These are phyloP conservation scores for Mormyrops boulengeri DNA, from an alignment of 2,797 vertebrate species.

Conservation along the genomic window DNA sequence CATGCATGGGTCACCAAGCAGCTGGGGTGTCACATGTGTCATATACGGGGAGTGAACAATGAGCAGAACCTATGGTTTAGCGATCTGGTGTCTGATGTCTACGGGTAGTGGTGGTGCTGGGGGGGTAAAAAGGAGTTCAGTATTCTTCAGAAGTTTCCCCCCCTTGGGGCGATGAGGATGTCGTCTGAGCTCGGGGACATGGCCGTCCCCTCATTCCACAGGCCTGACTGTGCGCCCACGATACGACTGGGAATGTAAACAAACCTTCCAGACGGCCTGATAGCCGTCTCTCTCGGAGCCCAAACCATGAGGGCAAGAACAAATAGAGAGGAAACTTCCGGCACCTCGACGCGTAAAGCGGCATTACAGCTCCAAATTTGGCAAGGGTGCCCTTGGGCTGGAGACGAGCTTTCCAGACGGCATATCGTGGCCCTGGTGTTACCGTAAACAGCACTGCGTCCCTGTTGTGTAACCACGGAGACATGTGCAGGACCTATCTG, in stretches of 20 bases:
- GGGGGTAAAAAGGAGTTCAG: background rate
- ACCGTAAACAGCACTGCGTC: background rate
- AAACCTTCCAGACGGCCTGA: background rate
- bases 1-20: background rate
- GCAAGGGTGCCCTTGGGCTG: background rate
- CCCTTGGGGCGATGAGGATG: background rate
- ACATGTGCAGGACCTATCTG: background rate
- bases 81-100: background rate
- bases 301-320: background rate
- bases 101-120: background rate
- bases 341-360: background rate
- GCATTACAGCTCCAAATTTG: background rate
- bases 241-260: conserved; percentile 15
- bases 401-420: no score
- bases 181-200: background rate
- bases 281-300: conserved; percentile 12
- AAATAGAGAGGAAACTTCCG: conserved; percentile 4
- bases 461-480: background rate
- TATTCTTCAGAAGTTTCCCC: background rate
- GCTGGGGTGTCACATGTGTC: background rate
- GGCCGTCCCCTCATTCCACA: background rate
- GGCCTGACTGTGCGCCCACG: background rate
- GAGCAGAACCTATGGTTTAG: background rate
- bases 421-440: background rate
- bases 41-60: background rate